Base-by-base conservation (phyloP, 2,113 vertebrate genomes). In the Capreolus pygargus region DNA sequence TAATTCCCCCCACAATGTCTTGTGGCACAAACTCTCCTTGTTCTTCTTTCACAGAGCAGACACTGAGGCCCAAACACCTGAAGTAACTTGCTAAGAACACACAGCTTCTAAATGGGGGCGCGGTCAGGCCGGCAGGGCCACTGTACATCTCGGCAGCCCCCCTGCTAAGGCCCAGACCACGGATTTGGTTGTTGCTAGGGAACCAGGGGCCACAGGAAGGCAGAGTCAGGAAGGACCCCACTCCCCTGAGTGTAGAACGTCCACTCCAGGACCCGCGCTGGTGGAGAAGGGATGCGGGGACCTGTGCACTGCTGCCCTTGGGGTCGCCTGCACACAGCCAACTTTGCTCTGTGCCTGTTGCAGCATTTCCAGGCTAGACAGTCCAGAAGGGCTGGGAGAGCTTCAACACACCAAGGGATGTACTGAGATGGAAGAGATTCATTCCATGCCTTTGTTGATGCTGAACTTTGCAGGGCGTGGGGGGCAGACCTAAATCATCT, bases 301-400 rank as follows among this genome's bases (percentile, higher is more conserved):
- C n/a, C 45, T 57, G 57, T 7, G 1, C 1, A 1, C 2, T 7
- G 43, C 57, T 30, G 39, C 27, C 21, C 43, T 17, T n/a, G 8
- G 15, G 11, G 43, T 4, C 23, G 10, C 43, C 89, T 11, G 10
- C 47, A 47, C 47, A 12, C 21, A 0, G 45, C 61, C 45, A 4
- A 1, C 28, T 61, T 17, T 33, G 70, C 54, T 21, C 79, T 15
- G 27, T 4, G 2, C 3, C 1, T 19, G 19, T 0, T 6, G 17
- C 47, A 55, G 86, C 7, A 11, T 23, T 10, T 12, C 19, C 23
- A 78, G n/a, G 43, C 45, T 4, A 3, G 47, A 64, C 10, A n/a
- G 6, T 6, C 2, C 5, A 27, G 30, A 36, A 21, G 6, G 58
- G 39, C 47, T 23, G 6, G n/a, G 50, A 52, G 17, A 43, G 36